These are phyloP conservation scores for Lycophotia porphyrea DNA, from an alignment of 2,888 invertebrate genomes.

Conservation along the genomic window DNA sequence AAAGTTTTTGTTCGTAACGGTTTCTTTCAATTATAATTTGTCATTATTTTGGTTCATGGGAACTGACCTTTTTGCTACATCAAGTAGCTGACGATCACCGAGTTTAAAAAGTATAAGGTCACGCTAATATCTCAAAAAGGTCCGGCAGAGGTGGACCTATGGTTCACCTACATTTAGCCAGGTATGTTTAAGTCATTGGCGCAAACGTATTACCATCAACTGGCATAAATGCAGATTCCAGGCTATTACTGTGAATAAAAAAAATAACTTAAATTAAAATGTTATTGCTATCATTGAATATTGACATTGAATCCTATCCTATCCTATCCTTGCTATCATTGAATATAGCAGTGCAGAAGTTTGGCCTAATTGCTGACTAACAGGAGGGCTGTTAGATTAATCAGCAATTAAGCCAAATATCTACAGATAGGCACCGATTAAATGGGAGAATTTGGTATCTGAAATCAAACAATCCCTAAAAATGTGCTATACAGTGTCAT, in stretches of 20 bases:
- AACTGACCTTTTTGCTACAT: conserved; percentile 36
- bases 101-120: not conserved
- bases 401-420: not conserved
- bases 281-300: not conserved
- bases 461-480: not conserved
- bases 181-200: no score
- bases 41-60: conserved; percentile 38
- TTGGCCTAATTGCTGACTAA: no score
- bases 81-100: not conserved
- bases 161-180: no score
- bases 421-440: not conserved
- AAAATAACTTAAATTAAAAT: not conserved
- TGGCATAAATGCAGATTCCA: not conserved
- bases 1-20: conserved; percentile 49
- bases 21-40: conserved; percentile 49
- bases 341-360: not conserved
- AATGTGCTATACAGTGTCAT: not conserved
- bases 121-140: not conserved
- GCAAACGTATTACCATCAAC: not conserved
- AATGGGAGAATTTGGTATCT: not conserved
- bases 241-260: not conserved
- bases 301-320: not conserved
- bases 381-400: no score
- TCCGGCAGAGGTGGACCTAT: not conserved
- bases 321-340: no score